A percentile compares a stretch with the other conserved stretches of the same genome.
Evolutionary conservation across 2,888 invertebrate genomes (phyloP).

Genomic region (Ophioninae sp.): DNA sequence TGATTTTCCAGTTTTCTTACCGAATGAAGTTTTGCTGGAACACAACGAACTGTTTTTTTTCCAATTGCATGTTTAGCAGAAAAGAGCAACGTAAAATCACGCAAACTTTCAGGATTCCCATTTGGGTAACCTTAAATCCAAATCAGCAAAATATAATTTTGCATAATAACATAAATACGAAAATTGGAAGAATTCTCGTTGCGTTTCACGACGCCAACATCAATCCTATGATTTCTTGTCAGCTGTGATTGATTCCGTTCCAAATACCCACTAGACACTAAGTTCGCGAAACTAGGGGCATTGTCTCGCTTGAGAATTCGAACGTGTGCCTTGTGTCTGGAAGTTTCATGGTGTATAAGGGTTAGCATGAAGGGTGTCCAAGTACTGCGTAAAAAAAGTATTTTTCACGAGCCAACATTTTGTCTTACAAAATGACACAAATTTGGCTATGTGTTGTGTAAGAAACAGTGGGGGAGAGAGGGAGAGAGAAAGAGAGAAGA

Average conservation of each 20-base stretch:
- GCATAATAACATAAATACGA: too few relatives aligned
- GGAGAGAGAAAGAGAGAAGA: slow-evolving; percentile 21
- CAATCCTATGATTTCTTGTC: neutral
- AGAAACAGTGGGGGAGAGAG: neutral
- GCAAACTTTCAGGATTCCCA: too few relatives aligned
- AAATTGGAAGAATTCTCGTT: too few relatives aligned
- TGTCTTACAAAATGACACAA: neutral
- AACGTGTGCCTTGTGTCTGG: neutral
- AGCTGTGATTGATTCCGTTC: neutral
- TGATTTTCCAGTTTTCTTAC: neutral
- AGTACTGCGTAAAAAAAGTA: neutral
- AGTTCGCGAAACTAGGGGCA: neutral
- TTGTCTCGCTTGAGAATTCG: neutral
- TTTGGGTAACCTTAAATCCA: too few relatives aligned
- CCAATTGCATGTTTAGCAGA: too few relatives aligned
- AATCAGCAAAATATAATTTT: too few relatives aligned
- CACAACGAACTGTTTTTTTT: too few relatives aligned
- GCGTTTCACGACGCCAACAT: too few relatives aligned
- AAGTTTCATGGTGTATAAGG: neutral
- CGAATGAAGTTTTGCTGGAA: neutral
- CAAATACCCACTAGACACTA: neutral
- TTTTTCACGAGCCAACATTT: neutral
- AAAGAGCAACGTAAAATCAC: too few relatives aligned
- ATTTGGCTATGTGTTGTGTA: neutral
- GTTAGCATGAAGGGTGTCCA: neutral